Base-by-base conservation (phyloP, 1,140 invertebrate genomes). In the Pseudachorutes palmiensis region DNA sequence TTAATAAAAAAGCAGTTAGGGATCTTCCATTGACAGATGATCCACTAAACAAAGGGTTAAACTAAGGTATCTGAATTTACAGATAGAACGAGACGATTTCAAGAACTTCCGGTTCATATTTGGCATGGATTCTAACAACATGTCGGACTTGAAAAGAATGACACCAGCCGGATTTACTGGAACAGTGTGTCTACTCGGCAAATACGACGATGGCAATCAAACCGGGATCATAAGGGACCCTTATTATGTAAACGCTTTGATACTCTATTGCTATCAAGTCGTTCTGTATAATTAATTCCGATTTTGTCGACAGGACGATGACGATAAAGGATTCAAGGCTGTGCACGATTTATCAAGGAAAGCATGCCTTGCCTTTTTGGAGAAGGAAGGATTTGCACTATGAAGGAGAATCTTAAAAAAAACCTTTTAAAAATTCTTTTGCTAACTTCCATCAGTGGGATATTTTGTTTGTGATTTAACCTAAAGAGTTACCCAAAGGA, bases 51-150 rank as follows among this genome's bases (percentile, higher is more conserved):
- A 30, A 68, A 36, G 2, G 2, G 31, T 16, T n/a, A 55, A 49
- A 49, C 22, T 33, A 69, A 72, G 64, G 72, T 75, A 67, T 71
- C 65, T 66, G 57, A 62, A 32, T 55, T 79, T 78, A 30, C 71
- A 91, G 84, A 83, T 93, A 49, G 82, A 75, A 3, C 71, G 79
- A 64, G 77, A 84, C 30, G 92, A 95, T 77, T 94, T 92, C 74
- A 76, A 82, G 14, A 79, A 84, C 3, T 94, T 86, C 77, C 86
- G 94, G 76, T 92, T 84, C 75, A 93, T 95, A 66, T 91, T 95
- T 79, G 91, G 91, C 26, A 95, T 94, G 92, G 92, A 94, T 77
- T 81, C 90, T 64, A 82, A 84, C 22, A 94, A 93, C 75, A 90
- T 93, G 76, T 79, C 77, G 9, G 83, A 86, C 57, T 76, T 94